phyloP scores from a whole-genome alignment of 2,797 vertebrate species.

The Helicolenus hilgendorfi region DNA sequence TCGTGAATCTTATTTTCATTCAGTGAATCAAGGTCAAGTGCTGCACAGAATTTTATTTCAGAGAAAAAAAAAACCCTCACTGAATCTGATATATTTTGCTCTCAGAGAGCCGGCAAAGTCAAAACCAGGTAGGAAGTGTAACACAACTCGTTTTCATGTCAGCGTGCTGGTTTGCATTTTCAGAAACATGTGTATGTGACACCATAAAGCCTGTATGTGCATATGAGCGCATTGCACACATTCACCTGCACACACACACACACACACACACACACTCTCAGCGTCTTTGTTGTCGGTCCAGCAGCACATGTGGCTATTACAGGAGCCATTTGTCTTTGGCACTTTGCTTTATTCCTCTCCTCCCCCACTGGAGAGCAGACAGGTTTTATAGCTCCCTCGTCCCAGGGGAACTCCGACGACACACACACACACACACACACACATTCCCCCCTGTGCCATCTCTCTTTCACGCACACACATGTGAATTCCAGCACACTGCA shows the following conservation, averaged over 20 bases:
- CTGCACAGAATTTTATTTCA: neutral
- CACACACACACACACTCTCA: neutral
- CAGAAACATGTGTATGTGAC: constrained; percentile 2
- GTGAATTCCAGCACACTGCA: constrained; percentile 65
- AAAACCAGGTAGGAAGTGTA: neutral
- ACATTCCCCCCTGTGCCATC: constrained; percentile 24
- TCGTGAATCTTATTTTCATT: neutral
- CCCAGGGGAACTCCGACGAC: constrained; percentile 58
- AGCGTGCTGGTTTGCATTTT: constrained; percentile 8
- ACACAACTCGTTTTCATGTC: neutral
- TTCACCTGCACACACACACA: constrained; percentile 16
- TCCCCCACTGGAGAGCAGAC: constrained; percentile 82
- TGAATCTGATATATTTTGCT: neutral
- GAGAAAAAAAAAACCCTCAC: neutral
- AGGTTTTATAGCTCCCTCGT: constrained; percentile 80
- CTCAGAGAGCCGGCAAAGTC: neutral
- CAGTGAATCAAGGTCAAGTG: neutral
- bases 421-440: constrained; percentile 35
- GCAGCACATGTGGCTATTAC: constrained; percentile 81
- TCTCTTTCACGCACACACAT: constrained; percentile 47
- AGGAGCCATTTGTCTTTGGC: constrained; percentile 85
- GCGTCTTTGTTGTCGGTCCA: constrained; percentile 78
- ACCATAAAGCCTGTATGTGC: neutral
- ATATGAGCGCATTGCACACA: neutral
- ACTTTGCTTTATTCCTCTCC: constrained; percentile 82